Conservation (phyloP, 2,113 vertebrate genomes). For the Brachirus orientalis region DNA sequence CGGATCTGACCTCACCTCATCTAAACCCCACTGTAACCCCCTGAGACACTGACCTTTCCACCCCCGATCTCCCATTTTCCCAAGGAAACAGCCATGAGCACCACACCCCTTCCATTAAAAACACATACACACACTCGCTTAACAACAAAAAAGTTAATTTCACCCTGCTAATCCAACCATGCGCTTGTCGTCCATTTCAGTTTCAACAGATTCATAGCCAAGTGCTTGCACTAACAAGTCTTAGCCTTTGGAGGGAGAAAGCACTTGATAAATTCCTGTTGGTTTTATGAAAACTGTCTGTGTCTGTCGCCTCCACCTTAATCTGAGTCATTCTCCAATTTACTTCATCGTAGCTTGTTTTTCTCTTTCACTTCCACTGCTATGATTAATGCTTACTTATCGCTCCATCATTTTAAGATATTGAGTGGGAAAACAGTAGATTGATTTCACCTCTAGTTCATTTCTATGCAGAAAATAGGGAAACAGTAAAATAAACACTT, state of each 20-base stretch:
- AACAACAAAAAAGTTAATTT: background rate
- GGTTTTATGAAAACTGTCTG: conserved; percentile 23
- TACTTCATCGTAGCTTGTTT: conserved; percentile 21
- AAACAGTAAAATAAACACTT: no score
- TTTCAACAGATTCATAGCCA: conserved; percentile 9
- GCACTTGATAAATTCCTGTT: conserved; percentile 53
- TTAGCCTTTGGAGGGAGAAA: conserved; percentile 67
- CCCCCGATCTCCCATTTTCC: conserved; percentile 80
- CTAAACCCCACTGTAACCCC: conserved; percentile 75
- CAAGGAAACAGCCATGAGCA: conserved; percentile 87
- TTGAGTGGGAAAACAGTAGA: conserved; percentile 12
- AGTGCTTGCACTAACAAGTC: conserved; percentile 32
- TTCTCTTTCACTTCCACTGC: conserved; percentile 9
- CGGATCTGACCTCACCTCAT: conserved; percentile 86
- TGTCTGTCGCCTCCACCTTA: conserved; percentile 28
- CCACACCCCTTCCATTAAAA: background rate
- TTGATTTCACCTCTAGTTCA: background rate
- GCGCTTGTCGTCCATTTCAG: background rate
- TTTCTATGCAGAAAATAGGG: no score
- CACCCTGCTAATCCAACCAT: background rate
- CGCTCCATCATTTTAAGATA: conserved; percentile 15
- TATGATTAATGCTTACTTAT: conserved; percentile 1
- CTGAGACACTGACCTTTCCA: conserved; percentile 78
- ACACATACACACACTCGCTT: conserved; percentile 17
- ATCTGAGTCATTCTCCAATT: conserved; percentile 20